A percentile compares a stretch with the other conserved stretches of the same genome.
Evolutionary conservation across 2,113 vertebrate species (phyloP).

Genomic region (Dipodomys merriami): DNA sequence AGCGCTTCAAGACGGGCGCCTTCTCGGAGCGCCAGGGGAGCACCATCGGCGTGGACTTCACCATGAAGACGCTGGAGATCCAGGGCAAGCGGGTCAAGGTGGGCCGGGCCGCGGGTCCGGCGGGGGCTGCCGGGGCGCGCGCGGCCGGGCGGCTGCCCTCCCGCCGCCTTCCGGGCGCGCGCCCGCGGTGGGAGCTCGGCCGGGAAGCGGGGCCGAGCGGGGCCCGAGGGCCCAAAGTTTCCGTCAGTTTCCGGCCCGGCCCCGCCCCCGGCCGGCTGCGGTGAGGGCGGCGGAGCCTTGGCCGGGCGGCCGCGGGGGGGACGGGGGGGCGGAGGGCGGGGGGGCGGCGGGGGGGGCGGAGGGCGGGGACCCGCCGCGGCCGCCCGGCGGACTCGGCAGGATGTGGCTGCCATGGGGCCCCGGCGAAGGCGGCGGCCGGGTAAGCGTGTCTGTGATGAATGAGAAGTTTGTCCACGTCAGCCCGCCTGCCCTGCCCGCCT

Average conservation of each 20-base stretch:
- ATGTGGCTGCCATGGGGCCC: too few relatives aligned
- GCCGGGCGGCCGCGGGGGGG: background rate
- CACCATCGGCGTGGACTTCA: conserved; percentile 94
- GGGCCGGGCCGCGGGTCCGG: conserved; percentile 43
- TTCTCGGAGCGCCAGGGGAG: conserved; percentile 91
- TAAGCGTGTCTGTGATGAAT: too few relatives aligned
- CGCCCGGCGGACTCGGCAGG: too few relatives aligned
- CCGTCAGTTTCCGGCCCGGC: conserved; percentile 71
- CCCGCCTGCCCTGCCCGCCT: too few relatives aligned
- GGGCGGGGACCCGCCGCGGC: too few relatives aligned
- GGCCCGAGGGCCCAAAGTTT: conserved; percentile 67
- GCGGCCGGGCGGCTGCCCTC: too few relatives aligned
- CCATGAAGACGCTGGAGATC: conserved; percentile 92
- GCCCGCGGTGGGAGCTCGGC: background rate
- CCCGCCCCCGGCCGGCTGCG: conserved; percentile 57
- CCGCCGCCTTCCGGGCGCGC: background rate
- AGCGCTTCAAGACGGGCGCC: conserved; percentile 91
- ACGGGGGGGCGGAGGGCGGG: too few relatives aligned
- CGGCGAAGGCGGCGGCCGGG: too few relatives aligned
- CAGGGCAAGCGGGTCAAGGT: conserved; percentile 93
- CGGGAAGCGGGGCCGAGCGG: background rate
- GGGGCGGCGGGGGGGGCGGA: too few relatives aligned
- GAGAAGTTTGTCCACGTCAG: too few relatives aligned
- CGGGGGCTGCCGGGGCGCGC: background rate
- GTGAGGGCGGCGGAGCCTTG: too few relatives aligned